Evolutionary conservation across 2,888 invertebrate species (phyloP).

Genomic region (Prosapia bicincta): DNA sequence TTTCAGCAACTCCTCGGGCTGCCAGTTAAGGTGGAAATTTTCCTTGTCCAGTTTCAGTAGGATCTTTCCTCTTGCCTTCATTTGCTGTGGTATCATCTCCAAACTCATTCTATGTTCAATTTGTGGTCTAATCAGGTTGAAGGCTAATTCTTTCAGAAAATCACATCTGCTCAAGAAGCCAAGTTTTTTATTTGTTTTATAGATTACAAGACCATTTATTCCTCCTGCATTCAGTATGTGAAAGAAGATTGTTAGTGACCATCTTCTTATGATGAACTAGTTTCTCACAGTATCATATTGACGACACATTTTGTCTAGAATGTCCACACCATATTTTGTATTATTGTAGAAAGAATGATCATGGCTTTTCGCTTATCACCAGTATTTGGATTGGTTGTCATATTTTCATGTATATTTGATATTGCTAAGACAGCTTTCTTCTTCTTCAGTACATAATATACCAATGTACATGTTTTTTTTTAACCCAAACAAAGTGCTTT

Average conservation of each 20-base stretch:
- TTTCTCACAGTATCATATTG: neutral
- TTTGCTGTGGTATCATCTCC: constrained; percentile 9
- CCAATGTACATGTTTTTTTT: neutral
- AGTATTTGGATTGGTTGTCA: neutral
- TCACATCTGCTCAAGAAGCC: neutral
- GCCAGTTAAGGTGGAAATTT: neutral
- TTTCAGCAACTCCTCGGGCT: neutral
- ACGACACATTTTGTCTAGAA: neutral
- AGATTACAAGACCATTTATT: constrained; percentile 4
- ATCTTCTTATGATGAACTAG: neutral
- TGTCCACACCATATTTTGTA: neutral
- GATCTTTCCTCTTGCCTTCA: neutral
- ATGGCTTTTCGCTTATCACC: neutral
- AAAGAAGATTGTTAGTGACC: neutral
- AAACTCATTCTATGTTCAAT: neutral
- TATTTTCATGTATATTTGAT: neutral
- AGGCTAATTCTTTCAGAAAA: constrained; percentile 1
- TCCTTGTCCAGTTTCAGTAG: neutral
- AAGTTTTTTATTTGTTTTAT: neutral
- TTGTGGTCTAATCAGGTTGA: neutral
- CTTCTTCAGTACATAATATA: neutral
- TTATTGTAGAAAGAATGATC: constrained; percentile 4
- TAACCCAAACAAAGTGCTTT: neutral
- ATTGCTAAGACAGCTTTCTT: neutral
- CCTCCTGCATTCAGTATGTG: neutral